Percentiles rank a stretch among this genome's conserved stretches.
phyloP scores from a whole-genome alignment of 2,113 vertebrate genomes.

The Pristiophorus japonicus region DNA sequence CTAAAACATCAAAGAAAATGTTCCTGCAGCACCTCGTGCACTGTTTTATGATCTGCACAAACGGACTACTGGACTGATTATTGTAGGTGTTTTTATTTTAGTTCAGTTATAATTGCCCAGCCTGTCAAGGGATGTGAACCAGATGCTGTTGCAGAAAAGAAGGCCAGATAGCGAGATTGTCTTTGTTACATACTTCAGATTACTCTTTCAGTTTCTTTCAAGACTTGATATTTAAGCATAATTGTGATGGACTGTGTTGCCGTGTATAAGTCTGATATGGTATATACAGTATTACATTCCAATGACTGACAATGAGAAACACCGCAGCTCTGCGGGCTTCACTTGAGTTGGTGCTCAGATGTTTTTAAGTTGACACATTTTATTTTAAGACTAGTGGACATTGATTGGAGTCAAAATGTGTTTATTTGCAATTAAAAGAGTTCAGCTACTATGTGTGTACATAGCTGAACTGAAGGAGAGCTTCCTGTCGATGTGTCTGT shows the following conservation, averaged over 20 bases:
- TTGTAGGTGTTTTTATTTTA: background rate
- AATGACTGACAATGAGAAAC: background rate
- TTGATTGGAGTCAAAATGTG: background rate
- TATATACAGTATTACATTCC: background rate
- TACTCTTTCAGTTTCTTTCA: background rate
- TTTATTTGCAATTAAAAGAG: background rate
- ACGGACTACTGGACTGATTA: background rate
- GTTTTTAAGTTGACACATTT: background rate
- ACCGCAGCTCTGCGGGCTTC: too few species aligned
- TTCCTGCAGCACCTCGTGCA: background rate
- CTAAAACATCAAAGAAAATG: background rate
- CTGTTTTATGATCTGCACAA: background rate
- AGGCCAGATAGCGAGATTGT: background rate
- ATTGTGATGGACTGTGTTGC: constrained; percentile 21
- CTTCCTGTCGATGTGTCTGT: background rate
- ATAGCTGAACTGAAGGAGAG: background rate
- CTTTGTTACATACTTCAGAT: constrained; percentile 19
- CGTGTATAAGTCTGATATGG: background rate
- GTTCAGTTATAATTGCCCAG: background rate
- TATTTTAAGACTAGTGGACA: background rate
- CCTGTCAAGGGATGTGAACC: constrained; percentile 16
- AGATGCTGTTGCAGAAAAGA: background rate
- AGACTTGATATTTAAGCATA: background rate
- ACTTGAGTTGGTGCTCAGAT: background rate
- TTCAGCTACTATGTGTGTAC: background rate